phyloP scores from a whole-genome alignment of 2,888 invertebrate species.

The Drosophila seclusa region DNA sequence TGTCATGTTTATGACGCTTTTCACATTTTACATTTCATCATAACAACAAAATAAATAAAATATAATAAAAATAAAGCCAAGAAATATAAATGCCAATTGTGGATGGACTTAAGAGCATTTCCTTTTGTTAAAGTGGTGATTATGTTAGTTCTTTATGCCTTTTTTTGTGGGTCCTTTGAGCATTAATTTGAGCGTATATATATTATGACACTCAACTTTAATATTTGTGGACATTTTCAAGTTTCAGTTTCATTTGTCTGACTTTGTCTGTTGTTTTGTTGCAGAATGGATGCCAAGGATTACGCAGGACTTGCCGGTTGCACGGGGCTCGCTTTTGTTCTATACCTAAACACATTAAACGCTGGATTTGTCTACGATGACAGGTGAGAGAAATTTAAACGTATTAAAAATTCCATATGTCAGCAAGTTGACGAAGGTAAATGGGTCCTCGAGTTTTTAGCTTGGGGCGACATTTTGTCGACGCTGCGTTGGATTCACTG shows the following conservation, averaged over 20 bases:
- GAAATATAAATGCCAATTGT: conserved; percentile 28
- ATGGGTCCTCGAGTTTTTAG: conserved; percentile 37
- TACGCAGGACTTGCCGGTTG: conserved; percentile 90
- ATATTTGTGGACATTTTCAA: conserved; percentile 69
- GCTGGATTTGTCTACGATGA: conserved; percentile 98
- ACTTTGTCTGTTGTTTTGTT: conserved; percentile 26
- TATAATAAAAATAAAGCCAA: conserved; percentile 2
- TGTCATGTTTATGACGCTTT: neutral
- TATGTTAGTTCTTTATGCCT: conserved; percentile 41
- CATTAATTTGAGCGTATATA: conserved; percentile 76
- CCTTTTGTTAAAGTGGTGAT: conserved; percentile 20
- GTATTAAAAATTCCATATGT: conserved; percentile 81
- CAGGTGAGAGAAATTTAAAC: conserved; percentile 88
- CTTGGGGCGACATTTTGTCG: conserved; percentile 57
- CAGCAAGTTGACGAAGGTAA: conserved; percentile 78
- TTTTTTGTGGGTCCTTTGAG: conserved; percentile 45
- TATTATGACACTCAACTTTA: conserved; percentile 78
- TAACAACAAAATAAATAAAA: neutral
- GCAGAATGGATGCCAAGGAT: conserved; percentile 87
- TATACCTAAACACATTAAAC: conserved; percentile 95
- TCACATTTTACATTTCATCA: conserved; percentile 11
- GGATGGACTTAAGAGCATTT: conserved; percentile 25
- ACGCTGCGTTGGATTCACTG: conserved; percentile 7
- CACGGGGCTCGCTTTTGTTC: conserved; percentile 91
- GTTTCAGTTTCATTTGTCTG: conserved; percentile 43